Percentiles rank a stretch among this genome's conserved stretches.
These are phyloP conservation scores for Ctenoplectra terminalis DNA, from an alignment of 1,140 invertebrate species.

Conservation along the genomic window DNA sequence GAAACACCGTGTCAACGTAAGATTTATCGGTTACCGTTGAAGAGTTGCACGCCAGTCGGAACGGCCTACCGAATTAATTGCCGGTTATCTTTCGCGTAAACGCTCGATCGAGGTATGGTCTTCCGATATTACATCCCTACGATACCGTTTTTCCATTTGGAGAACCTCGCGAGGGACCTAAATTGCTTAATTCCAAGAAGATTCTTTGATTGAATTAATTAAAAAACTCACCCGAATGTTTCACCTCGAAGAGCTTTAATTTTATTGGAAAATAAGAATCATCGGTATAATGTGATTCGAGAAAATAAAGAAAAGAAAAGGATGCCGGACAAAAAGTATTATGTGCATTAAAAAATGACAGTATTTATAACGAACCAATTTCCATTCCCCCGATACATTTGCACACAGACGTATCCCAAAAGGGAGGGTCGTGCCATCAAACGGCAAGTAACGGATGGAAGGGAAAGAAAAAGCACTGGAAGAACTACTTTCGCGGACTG, in stretches of 20 bases:
- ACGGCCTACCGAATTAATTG: conserved; percentile 48
- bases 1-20: conserved; percentile 52
- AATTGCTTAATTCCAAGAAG: background rate
- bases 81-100: conserved; percentile 45
- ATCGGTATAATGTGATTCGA: too few relatives aligned
- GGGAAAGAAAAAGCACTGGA: background rate
- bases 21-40: conserved; percentile 63
- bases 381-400: background rate
- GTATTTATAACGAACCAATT: background rate
- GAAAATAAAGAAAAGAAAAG: too few relatives aligned
- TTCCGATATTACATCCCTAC: background rate
- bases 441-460: background rate
- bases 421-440: too few relatives aligned
- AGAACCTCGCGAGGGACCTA: background rate
- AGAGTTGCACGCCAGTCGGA: conserved; percentile 45
- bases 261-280: too few relatives aligned
- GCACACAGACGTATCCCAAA: background rate
- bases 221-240: too few relatives aligned
- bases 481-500: conserved; percentile 54
- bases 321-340: too few relatives aligned
- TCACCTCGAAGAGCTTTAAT: too few relatives aligned
- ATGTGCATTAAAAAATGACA: too few relatives aligned
- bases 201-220: too few relatives aligned
- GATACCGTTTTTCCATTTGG: background rate
- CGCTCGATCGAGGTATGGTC: background rate